A percentile compares a stretch with the other conserved stretches of the same genome.
These are phyloP conservation scores for Gila robusta DNA, from an alignment of 2,797 vertebrate species.

Conservation along the genomic window DNA sequence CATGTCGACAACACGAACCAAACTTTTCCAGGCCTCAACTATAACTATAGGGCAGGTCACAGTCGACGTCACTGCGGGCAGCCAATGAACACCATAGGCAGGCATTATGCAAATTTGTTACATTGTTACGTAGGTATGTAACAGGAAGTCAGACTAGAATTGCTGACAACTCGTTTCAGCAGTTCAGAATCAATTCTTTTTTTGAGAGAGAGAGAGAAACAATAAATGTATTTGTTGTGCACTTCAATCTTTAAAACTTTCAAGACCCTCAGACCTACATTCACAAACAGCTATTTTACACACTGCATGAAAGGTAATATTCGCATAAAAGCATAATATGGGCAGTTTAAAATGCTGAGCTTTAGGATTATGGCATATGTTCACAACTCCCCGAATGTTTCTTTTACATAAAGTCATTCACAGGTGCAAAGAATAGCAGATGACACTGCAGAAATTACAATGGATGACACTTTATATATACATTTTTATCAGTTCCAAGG, in stretches of 20 bases:
- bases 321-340: not conserved
- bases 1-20: not conserved
- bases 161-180: not conserved
- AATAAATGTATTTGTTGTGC: not conserved
- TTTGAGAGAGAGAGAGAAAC: too few relatives aligned
- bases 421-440: not conserved
- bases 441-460: slow-evolving; percentile 1
- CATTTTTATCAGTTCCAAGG: not conserved
- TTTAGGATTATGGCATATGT: not conserved
- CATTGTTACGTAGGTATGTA: not conserved
- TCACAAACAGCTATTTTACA: not conserved
- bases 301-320: not conserved
- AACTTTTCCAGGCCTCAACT: not conserved
- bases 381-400: slow-evolving; percentile 13
- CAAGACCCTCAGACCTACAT: not conserved
- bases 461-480: not conserved
- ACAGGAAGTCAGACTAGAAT: not conserved
- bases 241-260: not conserved
- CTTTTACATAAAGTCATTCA: not conserved
- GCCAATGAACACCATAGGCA: too few relatives aligned
- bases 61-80: too few relatives aligned
- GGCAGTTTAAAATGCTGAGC: not conserved
- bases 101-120: too few relatives aligned
- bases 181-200: not conserved
- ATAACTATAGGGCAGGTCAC: not conserved